Evolutionary conservation across 2,113 vertebrate species (phyloP), one percentile per base, ranked within the genome.

Genomic region (Lutjanus erythropterus): DNA sequence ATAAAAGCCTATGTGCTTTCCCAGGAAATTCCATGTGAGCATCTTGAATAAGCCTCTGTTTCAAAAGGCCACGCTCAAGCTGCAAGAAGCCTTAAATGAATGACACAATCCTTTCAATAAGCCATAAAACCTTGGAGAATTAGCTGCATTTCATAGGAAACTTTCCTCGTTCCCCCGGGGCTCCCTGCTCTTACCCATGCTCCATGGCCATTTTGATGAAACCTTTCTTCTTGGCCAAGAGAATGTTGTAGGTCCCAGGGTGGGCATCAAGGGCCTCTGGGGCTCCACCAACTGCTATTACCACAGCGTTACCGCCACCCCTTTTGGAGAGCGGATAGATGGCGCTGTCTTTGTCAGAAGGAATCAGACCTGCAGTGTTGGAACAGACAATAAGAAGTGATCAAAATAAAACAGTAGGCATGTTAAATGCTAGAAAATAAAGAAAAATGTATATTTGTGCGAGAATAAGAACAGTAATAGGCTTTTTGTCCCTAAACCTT

Each of bases 171-270:
- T 23, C n/a, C 56, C 70, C 6, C 16, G 8, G 23, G 84, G 41
- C 21, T 21, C 14, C 16, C 27, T 73, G 41, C 41, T 71, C 84
- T 94, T 94, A 99, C 98, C 98, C 97, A 0, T 96, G 65, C 56
- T 94, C 89, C 49, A 99, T 95, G 47, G 98, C 97, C 35, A 99
- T 85, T 68, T 96, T 97, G 78, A 99, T 37, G 44, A 99, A 99
- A 74, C 98, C 98, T 89, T 98, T 99, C 78, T 96, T 96, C 5
- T 96, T 94, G 86, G 88, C 91, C 76, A 99, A 79, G 41, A 97
- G n/a, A 50, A 99, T 85, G 0, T 62, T 96, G 82, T 66, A 96
- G 42, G 91, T 89, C 7, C 97, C 97, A 0, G 98, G 98, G 0
- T 91, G 95, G 4, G 97, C 96, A 0, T 98, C 96, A 4, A 99